These are phyloP conservation scores for Polypterus bichir DNA, from an alignment of 2,113 vertebrate genomes.

Conservation along the genomic window DNA sequence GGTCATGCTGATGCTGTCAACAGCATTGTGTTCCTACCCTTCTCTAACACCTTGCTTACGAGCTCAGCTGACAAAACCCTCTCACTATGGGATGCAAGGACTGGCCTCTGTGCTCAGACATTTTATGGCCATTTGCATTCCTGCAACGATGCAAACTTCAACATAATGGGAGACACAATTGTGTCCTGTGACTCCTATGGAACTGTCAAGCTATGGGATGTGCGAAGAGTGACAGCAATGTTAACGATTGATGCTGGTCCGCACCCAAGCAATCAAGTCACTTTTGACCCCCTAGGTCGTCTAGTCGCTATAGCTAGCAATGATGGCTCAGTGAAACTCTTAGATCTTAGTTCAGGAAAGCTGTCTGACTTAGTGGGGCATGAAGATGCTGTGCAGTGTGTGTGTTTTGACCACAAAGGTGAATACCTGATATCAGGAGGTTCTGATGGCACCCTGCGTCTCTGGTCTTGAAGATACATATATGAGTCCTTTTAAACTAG, in stretches of 20 bases:
- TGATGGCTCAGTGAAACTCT: conserved; percentile 46
- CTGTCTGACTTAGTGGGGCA: conserved; percentile 40
- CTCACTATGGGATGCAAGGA: conserved; percentile 43
- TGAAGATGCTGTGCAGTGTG: conserved; percentile 31
- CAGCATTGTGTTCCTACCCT: conserved; percentile 53
- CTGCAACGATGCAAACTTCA: conserved; percentile 55
- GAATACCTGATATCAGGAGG: conserved; percentile 37
- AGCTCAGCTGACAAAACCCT: conserved; percentile 36
- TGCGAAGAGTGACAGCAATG: conserved; percentile 31
- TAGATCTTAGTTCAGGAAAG: conserved; percentile 39
- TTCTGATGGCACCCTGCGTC: conserved; percentile 35
- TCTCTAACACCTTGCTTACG: conserved; percentile 34
- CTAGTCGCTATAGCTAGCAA: conserved; percentile 51
- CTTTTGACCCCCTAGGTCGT: conserved; percentile 52
- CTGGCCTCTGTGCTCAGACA: conserved; percentile 37
- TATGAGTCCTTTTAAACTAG: too few species aligned
- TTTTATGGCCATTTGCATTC: conserved; percentile 61
- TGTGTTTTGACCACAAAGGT: conserved; percentile 36
- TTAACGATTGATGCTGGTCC: conserved; percentile 51
- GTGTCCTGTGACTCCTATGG: conserved; percentile 63
- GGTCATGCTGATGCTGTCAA: conserved; percentile 58
- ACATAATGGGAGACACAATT: conserved; percentile 36
- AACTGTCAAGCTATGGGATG: conserved; percentile 62
- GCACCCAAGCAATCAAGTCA: conserved; percentile 53
- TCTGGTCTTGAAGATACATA: conserved; percentile 31